Evolutionary conservation across 2,797 vertebrate genomes (phyloP).

Genomic region (Pygocentrus nattereri): DNA sequence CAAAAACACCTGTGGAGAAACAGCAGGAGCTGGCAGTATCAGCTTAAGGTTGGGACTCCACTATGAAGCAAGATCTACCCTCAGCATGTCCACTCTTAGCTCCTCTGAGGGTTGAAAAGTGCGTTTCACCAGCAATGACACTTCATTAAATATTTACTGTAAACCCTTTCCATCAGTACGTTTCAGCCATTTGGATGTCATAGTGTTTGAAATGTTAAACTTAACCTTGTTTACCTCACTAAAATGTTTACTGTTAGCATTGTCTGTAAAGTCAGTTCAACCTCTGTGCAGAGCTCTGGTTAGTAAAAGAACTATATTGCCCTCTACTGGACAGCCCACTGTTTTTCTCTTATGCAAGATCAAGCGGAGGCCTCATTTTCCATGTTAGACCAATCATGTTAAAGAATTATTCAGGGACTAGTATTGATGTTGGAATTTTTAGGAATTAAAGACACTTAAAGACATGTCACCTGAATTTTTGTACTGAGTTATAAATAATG

Average conservation of each 20-base stretch:
- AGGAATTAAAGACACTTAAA: not conserved
- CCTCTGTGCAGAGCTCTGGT: not conserved
- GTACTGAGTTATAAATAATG: not conserved
- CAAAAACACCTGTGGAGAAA: too few species aligned
- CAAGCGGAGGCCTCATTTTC: not conserved
- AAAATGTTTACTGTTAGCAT: not conserved
- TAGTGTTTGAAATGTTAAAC: not conserved
- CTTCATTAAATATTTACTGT: not conserved
- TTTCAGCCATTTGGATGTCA: not conserved
- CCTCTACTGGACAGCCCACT: constrained; percentile 12
- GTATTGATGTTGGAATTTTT: too few species aligned
- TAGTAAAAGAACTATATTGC: constrained; percentile 23
- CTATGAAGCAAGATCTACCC: not conserved
- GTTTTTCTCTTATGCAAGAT: too few species aligned
- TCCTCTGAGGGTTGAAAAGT: not conserved
- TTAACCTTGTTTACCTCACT: not conserved
- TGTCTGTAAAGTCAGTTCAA: not conserved
- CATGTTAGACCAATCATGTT: not conserved
- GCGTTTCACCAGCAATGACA: not conserved
- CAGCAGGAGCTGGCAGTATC: too few species aligned
- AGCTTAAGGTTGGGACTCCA: not conserved
- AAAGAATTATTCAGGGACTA: too few species aligned
- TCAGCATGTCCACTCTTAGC: not conserved
- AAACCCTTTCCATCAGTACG: not conserved
- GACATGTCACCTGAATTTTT: not conserved